Percentiles rank a stretch among this genome's conserved stretches.
Conservation (phyloP, 2,888 invertebrate species). For the Pimpla rufipes region DNA sequence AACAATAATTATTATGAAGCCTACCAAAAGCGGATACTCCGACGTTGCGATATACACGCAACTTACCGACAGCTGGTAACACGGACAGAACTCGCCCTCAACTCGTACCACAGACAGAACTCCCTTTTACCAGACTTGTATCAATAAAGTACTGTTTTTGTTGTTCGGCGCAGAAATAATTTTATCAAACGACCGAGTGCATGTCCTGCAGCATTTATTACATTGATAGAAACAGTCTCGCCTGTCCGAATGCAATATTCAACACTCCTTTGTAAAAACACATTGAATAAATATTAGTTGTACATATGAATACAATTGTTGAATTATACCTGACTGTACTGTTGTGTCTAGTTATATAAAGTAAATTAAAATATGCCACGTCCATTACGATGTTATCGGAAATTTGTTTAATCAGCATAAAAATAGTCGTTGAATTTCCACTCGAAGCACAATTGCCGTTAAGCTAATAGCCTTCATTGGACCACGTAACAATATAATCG, state of each 20-base stretch:
- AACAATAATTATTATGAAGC: too few relatives aligned
- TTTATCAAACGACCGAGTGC: not conserved
- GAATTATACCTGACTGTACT: not conserved
- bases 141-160: too few relatives aligned
- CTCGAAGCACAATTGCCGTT: conserved; percentile 2
- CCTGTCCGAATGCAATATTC: not conserved
- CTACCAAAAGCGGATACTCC: too few relatives aligned
- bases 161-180: too few relatives aligned
- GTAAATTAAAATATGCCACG: not conserved
- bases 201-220: not conserved
- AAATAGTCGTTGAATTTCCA: conserved; percentile 25
- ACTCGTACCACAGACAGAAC: too few relatives aligned
- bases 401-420: conserved; percentile 5
- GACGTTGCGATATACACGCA: too few relatives aligned
- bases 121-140: too few relatives aligned
- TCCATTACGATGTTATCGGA: not conserved
- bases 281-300: not conserved
- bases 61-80: too few relatives aligned
- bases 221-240: not conserved
- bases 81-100: too few relatives aligned
- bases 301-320: not conserved
- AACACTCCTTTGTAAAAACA: conserved; percentile 14
- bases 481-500: conserved; percentile 92
- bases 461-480: conserved; percentile 92
- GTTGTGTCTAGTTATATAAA: not conserved